Base-by-base conservation (phyloP, 2,888 invertebrate genomes). In the Idaea aversata region DNA sequence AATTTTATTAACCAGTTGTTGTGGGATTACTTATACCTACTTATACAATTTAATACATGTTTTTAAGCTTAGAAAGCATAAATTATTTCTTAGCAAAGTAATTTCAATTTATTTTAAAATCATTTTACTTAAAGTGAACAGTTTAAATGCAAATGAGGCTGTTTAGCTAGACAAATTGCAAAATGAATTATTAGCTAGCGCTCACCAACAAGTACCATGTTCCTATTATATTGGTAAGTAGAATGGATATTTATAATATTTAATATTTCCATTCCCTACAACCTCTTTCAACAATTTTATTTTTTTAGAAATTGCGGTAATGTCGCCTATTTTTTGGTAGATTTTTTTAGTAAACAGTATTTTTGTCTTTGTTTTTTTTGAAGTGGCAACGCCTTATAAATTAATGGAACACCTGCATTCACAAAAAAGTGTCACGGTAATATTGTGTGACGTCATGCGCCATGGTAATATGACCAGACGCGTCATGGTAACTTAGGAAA, bases 161-260 rank as follows among this genome's bases (percentile, higher is more conserved):
- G 61, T 61, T 61, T 47, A 47, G 16, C 60, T 60, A 57, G 62
- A 47, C 62, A 62, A 65, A 65, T 65, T 62, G 59, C 34, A 60
- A 60, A 57, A 65, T 65, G 62, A 60, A 65, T 7, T 47, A 47
- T 47, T 47, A 47, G 47, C 47, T 13, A 6, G 3, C 13, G 10
- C 10, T 47, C 47, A 47, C 7, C 47, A 13, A 25, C 25, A 25
- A 25, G 25, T 25, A 25, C 25, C 25, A 25, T 25, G 25, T 25
- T 25, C 25, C 47, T 13, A 4, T 7, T 47, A 47, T 7, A 47
- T 47, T 47, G 47, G 47, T 47, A 13, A 13, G 5, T 47, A 47
- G 10, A 47, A 47, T 25, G 25, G 25, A 25, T 25, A 25, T 25
- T 25, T 25, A 25, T 25, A 25, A 2, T 25, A 2, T 25, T 25